phyloP scores from a whole-genome alignment of 2,797 vertebrate genomes.

The Prunella strophiata region DNA sequence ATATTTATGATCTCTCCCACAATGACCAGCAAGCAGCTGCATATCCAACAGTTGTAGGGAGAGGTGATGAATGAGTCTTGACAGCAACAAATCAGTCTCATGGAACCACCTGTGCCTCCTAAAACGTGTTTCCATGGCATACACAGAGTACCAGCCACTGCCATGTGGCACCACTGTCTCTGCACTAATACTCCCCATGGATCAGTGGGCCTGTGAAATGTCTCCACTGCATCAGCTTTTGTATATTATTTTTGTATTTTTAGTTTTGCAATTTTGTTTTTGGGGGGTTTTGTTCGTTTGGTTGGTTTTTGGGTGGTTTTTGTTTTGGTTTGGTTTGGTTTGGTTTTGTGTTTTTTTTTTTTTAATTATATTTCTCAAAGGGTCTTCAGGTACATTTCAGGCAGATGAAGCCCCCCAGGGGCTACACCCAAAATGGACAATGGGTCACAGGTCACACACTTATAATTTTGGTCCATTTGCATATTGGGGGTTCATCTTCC shows the following conservation, averaged over 20 bases:
- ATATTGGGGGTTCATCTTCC: not conserved
- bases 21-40: slow-evolving; percentile 63
- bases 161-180: not conserved
- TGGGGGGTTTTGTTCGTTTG: no score
- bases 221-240: not conserved
- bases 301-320: no score
- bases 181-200: no score
- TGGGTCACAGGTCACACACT: not conserved
- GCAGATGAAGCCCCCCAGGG: rapidly evolving
- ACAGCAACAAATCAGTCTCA: slow-evolving; percentile 65
- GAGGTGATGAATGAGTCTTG: slow-evolving; percentile 63
- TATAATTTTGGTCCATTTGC: rapidly evolving
- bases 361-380: no score
- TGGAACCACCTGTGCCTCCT: slow-evolving; percentile 31
- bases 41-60: not conserved
- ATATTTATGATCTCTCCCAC: slow-evolving; percentile 50
- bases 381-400: rapidly evolving
- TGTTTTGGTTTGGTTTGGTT: no score
- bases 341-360: not conserved
- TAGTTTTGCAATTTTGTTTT: not conserved
- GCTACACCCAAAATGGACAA: rapidly evolving
- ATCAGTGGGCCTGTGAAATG: rapidly evolving
- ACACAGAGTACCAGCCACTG: slow-evolving; percentile 25
- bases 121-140: not conserved
- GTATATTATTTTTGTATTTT: not conserved